A percentile compares a stretch with the other conserved stretches of the same genome.
phyloP scores from a whole-genome alignment of 2,113 vertebrate species.

The Bagarius yarrelli region DNA sequence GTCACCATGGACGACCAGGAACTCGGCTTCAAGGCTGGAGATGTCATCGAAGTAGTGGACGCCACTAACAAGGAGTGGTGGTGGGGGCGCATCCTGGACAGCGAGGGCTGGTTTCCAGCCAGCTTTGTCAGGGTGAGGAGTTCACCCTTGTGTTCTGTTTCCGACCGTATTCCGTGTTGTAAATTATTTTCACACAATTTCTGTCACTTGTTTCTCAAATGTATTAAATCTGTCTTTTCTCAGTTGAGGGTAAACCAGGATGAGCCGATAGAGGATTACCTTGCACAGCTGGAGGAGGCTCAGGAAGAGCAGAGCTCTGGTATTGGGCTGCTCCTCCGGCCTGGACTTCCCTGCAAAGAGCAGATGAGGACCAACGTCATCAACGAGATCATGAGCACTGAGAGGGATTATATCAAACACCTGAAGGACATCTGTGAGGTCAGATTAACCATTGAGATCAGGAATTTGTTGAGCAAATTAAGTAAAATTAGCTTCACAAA shows the following conservation, averaged over 20 bases:
- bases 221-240: neutral
- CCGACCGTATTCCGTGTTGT: no score
- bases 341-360: conserved; percentile 85
- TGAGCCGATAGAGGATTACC: conserved; percentile 84
- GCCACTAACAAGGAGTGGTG: conserved; percentile 97
- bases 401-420: conserved; percentile 95
- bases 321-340: conserved; percentile 68
- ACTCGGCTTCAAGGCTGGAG: conserved; percentile 92
- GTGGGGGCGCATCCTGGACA: conserved; percentile 92
- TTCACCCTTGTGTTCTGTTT: neutral
- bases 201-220: neutral
- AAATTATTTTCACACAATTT: no score
- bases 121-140: conserved; percentile 88
- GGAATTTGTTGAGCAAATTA: neutral
- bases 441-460: conserved; percentile 32
- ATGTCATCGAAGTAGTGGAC: conserved; percentile 94
- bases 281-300: conserved; percentile 70
- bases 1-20: conserved; percentile 98
- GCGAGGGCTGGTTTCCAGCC: conserved; percentile 95
- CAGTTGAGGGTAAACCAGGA: conserved; percentile 97
- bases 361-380: conserved; percentile 97
- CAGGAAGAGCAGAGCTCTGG: conserved; percentile 66
- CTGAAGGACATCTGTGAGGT: conserved; percentile 97
- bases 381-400: conserved; percentile 95
- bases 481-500: neutral